Conservation (phyloP, 1,140 invertebrate genomes). For the Drosophila orena region DNA sequence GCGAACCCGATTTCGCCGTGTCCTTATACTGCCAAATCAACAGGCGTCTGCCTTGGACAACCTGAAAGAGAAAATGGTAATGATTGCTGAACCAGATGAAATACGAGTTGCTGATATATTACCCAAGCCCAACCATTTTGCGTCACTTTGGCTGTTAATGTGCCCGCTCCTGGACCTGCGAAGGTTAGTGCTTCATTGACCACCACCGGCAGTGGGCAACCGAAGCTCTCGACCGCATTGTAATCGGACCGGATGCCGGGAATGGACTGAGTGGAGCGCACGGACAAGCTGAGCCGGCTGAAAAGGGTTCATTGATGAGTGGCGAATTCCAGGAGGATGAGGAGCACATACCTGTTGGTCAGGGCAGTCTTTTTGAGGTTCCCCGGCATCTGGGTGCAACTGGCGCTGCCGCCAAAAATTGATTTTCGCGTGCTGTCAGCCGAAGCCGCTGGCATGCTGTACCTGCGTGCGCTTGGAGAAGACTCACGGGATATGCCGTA, state of each 20-base stretch:
- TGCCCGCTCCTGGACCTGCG: constrained; percentile 88
- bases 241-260: constrained; percentile 89
- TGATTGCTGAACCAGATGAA: neutral
- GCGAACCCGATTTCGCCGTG: constrained; percentile 46
- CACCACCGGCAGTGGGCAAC: constrained; percentile 91
- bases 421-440: constrained; percentile 58
- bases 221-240: constrained; percentile 91
- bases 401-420: constrained; percentile 64
- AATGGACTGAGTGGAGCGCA: constrained; percentile 88
- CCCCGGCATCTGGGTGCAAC: constrained; percentile 26
- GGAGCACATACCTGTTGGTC: constrained; percentile 49
- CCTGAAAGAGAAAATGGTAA: constrained; percentile 86
- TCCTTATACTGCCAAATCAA: constrained; percentile 94
- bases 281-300: constrained; percentile 87
- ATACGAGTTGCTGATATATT: constrained; percentile 59
- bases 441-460: constrained; percentile 38
- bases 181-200: constrained; percentile 94
- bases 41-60: constrained; percentile 93
- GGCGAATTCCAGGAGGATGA: too few species aligned
- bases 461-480: constrained; percentile 25
- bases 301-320: neutral
- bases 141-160: constrained; percentile 88
- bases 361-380: constrained; percentile 56
- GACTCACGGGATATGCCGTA: constrained; percentile 51
- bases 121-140: constrained; percentile 90